phyloP scores from a whole-genome alignment of 2,113 vertebrate genomes.

The Scytalopus superciliaris region DNA sequence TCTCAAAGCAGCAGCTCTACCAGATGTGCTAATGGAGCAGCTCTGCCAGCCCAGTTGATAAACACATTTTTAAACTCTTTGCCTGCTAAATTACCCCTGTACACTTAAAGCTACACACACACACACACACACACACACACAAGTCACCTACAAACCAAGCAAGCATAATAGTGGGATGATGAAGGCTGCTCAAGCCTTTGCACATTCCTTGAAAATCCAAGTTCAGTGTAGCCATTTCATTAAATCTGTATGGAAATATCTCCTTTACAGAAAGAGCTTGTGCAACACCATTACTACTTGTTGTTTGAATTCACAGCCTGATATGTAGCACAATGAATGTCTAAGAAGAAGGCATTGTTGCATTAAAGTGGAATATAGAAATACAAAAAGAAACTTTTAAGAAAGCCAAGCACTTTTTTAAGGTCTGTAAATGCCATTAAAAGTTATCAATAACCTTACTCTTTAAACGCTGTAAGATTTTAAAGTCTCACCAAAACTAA shows the following conservation, averaged over 20 bases:
- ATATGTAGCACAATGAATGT: neutral
- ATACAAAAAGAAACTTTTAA: neutral
- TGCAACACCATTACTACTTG: neutral
- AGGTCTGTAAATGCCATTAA: neutral
- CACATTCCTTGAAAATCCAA: neutral
- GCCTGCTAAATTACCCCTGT: constrained; percentile 4
- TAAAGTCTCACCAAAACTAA: neutral
- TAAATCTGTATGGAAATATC: neutral
- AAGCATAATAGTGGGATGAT: neutral
- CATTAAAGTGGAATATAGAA: neutral
- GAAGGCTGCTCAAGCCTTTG: neutral
- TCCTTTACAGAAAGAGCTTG: neutral
- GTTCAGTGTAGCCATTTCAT: neutral
- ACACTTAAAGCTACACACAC: neutral
- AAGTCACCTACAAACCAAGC: neutral
- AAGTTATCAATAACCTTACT: neutral
- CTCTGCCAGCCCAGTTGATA: constrained; percentile 24
- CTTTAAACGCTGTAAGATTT: neutral
- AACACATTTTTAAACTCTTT: constrained; percentile 39
- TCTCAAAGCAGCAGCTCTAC: constrained; percentile 52
- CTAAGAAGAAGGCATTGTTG: neutral
- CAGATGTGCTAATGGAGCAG: constrained; percentile 62
- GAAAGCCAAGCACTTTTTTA: neutral
- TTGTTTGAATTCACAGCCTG: neutral
- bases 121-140: neutral